Conservation (phyloP, 2,888 invertebrate species). For the Scaeva pyrastri region DNA sequence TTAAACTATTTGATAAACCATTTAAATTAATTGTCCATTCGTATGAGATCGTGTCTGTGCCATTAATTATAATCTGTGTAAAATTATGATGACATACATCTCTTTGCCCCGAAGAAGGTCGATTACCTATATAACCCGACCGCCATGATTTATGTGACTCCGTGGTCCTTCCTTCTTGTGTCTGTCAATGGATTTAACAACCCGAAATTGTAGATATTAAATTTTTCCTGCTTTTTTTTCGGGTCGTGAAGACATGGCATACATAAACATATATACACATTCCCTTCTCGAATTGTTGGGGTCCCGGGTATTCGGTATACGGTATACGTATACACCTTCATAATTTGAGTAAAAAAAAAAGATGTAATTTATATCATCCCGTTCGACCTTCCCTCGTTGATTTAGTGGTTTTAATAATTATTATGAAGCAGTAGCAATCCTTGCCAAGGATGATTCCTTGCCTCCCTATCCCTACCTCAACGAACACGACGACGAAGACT, state of each 20-base stretch:
- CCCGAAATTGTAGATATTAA: constrained; percentile 28
- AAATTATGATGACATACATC: constrained; percentile 32
- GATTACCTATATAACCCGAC: neutral
- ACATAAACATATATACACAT: neutral
- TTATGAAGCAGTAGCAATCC: constrained; percentile 60
- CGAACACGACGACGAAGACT: neutral
- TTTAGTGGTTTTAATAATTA: constrained; percentile 73
- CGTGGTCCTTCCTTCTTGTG: constrained; percentile 3
- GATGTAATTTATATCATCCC: constrained; percentile 54
- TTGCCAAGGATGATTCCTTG: constrained; percentile 12
- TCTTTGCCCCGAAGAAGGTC: neutral
- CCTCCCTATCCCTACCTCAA: neutral
- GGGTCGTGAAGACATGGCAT: neutral
- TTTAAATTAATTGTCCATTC: constrained; percentile 50
- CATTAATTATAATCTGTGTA: constrained; percentile 43
- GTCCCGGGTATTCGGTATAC: neutral
- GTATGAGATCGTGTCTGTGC: constrained; percentile 26
- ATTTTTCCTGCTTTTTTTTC: constrained; percentile 13
- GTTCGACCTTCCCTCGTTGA: constrained; percentile 68
- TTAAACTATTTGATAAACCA: constrained; percentile 45
- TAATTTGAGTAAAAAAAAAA: constrained; percentile 30
- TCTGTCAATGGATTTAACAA: constrained; percentile 55
- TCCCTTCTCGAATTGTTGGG: neutral
- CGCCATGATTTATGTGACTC: constrained; percentile 5
- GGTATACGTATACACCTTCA: constrained; percentile 26